Evolutionary conservation across 1,140 invertebrate genomes (phyloP).

Genomic region (Heliothis virescens): DNA sequence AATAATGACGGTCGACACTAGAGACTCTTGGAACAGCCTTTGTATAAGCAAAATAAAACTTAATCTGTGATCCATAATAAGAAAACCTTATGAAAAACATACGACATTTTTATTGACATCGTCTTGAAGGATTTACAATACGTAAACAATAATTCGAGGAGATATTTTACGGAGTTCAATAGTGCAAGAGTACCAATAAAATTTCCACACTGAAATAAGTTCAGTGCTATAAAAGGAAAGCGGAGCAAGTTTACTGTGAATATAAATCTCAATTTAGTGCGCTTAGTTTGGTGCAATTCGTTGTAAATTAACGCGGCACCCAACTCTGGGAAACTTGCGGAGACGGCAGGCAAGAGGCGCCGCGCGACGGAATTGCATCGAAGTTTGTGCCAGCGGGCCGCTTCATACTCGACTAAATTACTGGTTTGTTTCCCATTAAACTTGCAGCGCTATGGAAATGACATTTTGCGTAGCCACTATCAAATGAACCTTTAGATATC

Average conservation of each 20-base stretch:
- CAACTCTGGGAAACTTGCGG: constrained; percentile 45
- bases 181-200: background rate
- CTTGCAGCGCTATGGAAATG: constrained; percentile 38
- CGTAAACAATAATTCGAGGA: no score
- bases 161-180: background rate
- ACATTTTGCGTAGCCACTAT: constrained; percentile 8
- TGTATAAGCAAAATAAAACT: no score
- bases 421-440: constrained; percentile 60
- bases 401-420: constrained; percentile 53
- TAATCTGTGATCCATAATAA: no score
- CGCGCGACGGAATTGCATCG: constrained; percentile 43
- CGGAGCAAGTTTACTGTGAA: constrained; percentile 28
- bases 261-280: constrained; percentile 37
- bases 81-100: no score
- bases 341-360: constrained; percentile 38
- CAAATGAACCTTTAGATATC: constrained; percentile 2
- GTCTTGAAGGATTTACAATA: no score
- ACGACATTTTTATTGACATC: no score
- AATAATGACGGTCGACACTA: background rate
- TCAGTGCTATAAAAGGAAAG: background rate
- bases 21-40: no score
- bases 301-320: constrained; percentile 38
- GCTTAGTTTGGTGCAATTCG: constrained; percentile 39
- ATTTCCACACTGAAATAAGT: background rate
- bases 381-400: constrained; percentile 41